A percentile compares a stretch with the other conserved stretches of the same genome.
Conservation (phyloP, 2,113 vertebrate genomes). For the Eretmodus cyanostictus region DNA sequence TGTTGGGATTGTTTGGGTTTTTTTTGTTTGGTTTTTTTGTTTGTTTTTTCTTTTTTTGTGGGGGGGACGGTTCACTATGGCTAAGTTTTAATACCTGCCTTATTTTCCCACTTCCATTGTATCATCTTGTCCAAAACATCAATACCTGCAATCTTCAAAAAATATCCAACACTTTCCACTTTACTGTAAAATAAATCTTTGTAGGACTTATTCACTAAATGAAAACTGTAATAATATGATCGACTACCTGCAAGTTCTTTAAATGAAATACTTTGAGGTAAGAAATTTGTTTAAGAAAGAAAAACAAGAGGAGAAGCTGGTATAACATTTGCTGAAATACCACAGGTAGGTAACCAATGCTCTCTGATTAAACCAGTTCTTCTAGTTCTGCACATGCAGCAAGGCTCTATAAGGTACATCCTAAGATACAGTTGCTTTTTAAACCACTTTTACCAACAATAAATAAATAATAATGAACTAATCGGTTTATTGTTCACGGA, state of each 20-base stretch:
- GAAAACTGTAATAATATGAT: neutral
- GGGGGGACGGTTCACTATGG: neutral
- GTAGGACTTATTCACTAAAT: neutral
- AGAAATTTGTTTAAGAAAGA: neutral
- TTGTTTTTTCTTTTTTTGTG: accelerated
- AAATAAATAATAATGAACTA: neutral
- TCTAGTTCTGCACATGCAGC: neutral
- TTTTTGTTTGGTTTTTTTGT: no score
- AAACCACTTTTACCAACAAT: neutral
- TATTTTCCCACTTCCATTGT: neutral
- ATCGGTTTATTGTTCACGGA: neutral
- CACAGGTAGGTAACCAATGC: neutral
- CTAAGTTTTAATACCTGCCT: neutral
- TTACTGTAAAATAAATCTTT: neutral
- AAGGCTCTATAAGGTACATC: neutral
- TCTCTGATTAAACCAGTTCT: neutral
- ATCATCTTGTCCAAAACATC: neutral
- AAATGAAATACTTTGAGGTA: neutral
- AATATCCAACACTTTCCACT: neutral
- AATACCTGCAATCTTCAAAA: neutral
- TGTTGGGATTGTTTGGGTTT: neutral
- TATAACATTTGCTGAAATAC: neutral
- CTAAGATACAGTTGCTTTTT: neutral
- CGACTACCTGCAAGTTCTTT: neutral
- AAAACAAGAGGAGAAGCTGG: neutral